These are phyloP conservation scores for Forbesichthys papilliferus DNA, from an alignment of 2,113 vertebrate genomes.

Conservation along the genomic window DNA sequence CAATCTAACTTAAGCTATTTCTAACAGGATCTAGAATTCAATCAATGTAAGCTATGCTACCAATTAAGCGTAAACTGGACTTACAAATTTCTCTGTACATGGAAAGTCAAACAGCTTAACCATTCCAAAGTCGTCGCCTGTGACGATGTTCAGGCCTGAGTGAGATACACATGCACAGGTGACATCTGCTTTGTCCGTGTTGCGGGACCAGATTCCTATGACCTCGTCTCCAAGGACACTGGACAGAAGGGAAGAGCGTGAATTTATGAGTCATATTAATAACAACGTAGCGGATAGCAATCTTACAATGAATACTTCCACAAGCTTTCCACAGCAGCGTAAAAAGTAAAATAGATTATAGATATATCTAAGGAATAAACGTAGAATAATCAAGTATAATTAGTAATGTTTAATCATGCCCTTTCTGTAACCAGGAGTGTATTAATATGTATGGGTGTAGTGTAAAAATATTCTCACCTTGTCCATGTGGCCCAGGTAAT, in stretches of 20 bases:
- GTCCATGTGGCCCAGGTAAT: constrained; percentile 99
- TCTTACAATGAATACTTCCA: not conserved
- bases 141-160: constrained; percentile 94
- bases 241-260: constrained; percentile 22
- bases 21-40: not conserved
- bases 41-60: constrained; percentile 11
- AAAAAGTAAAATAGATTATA: too few species aligned
- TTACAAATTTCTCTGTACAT: constrained; percentile 98
- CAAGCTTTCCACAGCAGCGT: not conserved
- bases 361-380: too few species aligned
- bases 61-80: constrained; percentile 57
- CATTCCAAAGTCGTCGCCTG: constrained; percentile 98
- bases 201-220: constrained; percentile 95
- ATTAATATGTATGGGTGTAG: too few species aligned
- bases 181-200: constrained; percentile 92
- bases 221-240: constrained; percentile 97
- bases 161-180: constrained; percentile 97
- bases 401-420: too few species aligned
- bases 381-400: too few species aligned
- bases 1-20: too few species aligned
- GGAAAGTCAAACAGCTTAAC: constrained; percentile 98
- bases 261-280: too few species aligned
- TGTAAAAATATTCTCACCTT: constrained; percentile 76
- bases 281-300: not conserved
- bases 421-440: too few species aligned